Conservation (phyloP, 53 echinoderm and acorn worm species). For the Paelopatides confundens region DNA sequence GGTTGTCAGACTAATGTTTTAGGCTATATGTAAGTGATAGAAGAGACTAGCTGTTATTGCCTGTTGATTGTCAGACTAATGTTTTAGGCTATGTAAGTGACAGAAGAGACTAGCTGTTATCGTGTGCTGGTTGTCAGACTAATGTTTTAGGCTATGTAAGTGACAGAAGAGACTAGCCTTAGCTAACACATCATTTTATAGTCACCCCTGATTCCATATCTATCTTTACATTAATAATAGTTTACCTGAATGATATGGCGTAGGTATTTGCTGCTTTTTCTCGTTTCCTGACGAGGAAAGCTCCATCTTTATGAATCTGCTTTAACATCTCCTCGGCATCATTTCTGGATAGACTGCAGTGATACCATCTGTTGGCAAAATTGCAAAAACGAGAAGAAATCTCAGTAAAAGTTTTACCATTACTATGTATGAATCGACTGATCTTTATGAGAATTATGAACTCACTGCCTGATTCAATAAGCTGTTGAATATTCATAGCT, state of each 20-base stretch:
- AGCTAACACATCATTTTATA: no score
- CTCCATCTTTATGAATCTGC: slow-evolving; percentile 86
- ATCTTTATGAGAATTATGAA: neutral
- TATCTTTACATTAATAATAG: neutral
- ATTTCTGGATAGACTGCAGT: slow-evolving; percentile 70
- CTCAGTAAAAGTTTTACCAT: neutral
- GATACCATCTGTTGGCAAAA: slow-evolving; percentile 82
- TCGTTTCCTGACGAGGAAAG: slow-evolving; percentile 93
- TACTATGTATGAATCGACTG: neutral
- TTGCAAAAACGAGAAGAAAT: neutral
- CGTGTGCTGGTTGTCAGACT: no score
- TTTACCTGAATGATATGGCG: slow-evolving; percentile 98
- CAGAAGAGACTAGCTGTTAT: no score
- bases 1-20: no score
- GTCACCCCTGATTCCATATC: no score
- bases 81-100: no score
- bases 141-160: no score
- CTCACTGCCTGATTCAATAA: slow-evolving; percentile 98
- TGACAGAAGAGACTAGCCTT: no score
- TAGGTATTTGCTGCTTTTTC: slow-evolving; percentile 82
- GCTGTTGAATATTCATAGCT: no score
- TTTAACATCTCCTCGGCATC: slow-evolving; percentile 99
- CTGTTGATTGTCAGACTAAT: no score
- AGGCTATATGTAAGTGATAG: no score
- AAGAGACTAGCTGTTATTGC: no score